Conservation (phyloP, 2,888 invertebrate genomes). For the Carpatolechia fugitivella region DNA sequence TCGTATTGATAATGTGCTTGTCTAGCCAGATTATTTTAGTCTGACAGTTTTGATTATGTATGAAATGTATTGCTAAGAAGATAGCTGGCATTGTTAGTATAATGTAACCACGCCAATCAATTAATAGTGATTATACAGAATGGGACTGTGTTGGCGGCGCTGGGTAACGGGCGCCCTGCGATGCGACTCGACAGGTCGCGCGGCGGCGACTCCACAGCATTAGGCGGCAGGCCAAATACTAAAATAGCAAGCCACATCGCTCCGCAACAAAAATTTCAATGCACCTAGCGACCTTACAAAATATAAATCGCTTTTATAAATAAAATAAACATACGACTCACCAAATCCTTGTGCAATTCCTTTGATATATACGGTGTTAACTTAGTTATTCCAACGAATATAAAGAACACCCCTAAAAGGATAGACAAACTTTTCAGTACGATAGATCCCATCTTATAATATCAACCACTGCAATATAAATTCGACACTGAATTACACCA, state of each 20-base stretch:
- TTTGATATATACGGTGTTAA: constrained; percentile 94
- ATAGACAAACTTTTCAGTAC: constrained; percentile 95
- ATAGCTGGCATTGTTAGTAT: constrained; percentile 10
- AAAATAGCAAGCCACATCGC: constrained; percentile 71
- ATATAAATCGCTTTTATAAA: constrained; percentile 24
- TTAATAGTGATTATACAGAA: constrained; percentile 14
- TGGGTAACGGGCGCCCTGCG: background rate
- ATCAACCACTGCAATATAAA: constrained; percentile 27
- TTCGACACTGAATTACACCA: constrained; percentile 35
- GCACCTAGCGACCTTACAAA: constrained; percentile 60
- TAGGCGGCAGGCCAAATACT: constrained; percentile 77
- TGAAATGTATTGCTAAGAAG: constrained; percentile 6
- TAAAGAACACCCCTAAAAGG: constrained; percentile 94
- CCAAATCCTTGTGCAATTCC: constrained; percentile 97
- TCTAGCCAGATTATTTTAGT: background rate
- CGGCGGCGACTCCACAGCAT: constrained; percentile 61
- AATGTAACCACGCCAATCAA: constrained; percentile 15
- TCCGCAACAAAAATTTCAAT: constrained; percentile 66
- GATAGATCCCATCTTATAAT: constrained; percentile 78
- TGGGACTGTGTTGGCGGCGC: constrained; percentile 4
- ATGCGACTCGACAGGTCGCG: constrained; percentile 30
- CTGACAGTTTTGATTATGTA: constrained; percentile 9
- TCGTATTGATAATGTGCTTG: background rate
- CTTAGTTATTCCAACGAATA: constrained; percentile 96
- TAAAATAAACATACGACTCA: constrained; percentile 68